Evolutionary conservation across 2,113 vertebrate species (phyloP).

Genomic region (Capreolus pygargus): DNA sequence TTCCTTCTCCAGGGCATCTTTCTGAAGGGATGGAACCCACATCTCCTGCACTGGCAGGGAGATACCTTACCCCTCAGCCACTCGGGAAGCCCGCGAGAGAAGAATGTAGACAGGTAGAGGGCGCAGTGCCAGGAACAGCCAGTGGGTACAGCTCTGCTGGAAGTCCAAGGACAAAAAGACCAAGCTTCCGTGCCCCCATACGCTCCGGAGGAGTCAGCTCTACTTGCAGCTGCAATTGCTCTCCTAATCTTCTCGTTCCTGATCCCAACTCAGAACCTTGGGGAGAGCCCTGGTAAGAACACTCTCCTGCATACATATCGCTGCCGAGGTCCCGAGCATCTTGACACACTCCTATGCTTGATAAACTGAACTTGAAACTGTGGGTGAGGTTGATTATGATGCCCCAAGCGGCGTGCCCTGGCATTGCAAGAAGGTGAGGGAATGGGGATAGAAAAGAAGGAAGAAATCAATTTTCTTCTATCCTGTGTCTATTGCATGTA

Average conservation of each 20-base stretch:
- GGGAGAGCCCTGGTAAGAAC: neutral
- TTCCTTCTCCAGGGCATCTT: neutral
- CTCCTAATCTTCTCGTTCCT: accelerated
- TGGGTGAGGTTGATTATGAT: neutral
- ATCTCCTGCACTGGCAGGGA: neutral
- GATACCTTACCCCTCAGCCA: neutral
- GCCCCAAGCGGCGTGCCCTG: neutral
- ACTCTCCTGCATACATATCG: neutral
- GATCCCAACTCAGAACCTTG: neutral
- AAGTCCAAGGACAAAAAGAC: neutral
- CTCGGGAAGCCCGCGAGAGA: neutral
- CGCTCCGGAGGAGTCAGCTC: neutral
- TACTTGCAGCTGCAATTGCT: neutral
- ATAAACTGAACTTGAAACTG: neutral
- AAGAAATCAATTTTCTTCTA: neutral
- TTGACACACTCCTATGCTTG: neutral
- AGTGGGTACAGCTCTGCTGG: neutral
- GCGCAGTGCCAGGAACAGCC: neutral
- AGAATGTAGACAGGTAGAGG: neutral
- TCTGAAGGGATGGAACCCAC: neutral
- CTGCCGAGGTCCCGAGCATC: neutral
- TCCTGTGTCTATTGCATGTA: neutral
- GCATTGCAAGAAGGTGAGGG: neutral
- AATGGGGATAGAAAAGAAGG: neutral
- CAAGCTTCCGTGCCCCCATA: too few species aligned